Evolutionary conservation across 2,888 invertebrate genomes (phyloP), one percentile per base, ranked within the genome.

Genomic region (Xestoiulus laeticollis): DNA sequence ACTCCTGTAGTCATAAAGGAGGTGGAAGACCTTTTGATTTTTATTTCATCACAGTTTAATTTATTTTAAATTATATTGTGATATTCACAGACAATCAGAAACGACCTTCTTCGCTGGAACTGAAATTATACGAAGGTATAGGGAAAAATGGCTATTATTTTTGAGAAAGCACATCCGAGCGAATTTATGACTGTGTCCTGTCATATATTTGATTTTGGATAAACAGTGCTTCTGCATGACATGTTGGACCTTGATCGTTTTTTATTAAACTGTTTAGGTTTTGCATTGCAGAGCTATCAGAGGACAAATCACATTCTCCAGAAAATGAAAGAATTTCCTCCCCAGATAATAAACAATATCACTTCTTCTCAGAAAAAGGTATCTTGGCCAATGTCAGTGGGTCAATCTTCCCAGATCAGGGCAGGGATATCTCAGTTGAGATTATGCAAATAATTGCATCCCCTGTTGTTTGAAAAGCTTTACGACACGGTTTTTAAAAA

Each of bases 331-430:
- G 33, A 32, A 82, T 19, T 59, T 83, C 83, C 5, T 59, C 59
- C 38, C 33, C 33, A 83, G 22, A 19, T 12, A n/a, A n/a, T n/a
- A 87, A 38, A 32, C 87, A 89, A 68, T 88, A 89, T 86, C 88
- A 89, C 68, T 89, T 88, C 78, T 89, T 89, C 85, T 68, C 87
- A 44, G 89, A 89, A 32, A 89, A 89, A 89, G 89, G 89, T 89
- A 88, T 43, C 22, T 82, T 30, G 33, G 48, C 83, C 12, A 19
- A n/a, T 84, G 33, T 19, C n/a, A 84, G 84, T 16, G n/a, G 16
- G 19, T 1, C 84, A 84, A 30, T n/a, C 32, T 84, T 30, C 22
- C 30, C 38, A 84, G 33, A 38, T 26, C 8, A 16, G 19, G n/a
- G 84, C 38, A 38, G 84, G 59, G 1, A 59, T 59, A n/a, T 59